Percentiles rank a stretch among this genome's conserved stretches.
Conservation (phyloP, 2,888 invertebrate species). For the Pachliopta kotzebuea region DNA sequence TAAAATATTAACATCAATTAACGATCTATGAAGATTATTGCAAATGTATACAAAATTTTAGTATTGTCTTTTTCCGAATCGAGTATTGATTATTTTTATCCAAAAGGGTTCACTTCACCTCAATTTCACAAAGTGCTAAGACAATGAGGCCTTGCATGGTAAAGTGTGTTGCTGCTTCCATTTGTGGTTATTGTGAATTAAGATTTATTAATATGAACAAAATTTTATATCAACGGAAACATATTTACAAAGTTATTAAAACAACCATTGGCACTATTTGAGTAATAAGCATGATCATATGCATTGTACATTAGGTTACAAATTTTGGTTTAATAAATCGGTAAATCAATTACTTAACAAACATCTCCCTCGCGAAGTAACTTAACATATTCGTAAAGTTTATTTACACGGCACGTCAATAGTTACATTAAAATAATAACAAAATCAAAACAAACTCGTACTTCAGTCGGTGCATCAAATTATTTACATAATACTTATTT, state of each 20-base stretch:
- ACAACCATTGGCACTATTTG: slow-evolving; percentile 68
- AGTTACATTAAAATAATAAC: slow-evolving; percentile 52
- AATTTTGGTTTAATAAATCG: slow-evolving; percentile 62
- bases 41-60: neutral
- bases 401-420: slow-evolving; percentile 76
- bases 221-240: slow-evolving; percentile 28
- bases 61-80: neutral
- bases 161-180: no score
- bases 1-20: slow-evolving; percentile 8
- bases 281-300: slow-evolving; percentile 44
- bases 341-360: slow-evolving; percentile 20
- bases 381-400: slow-evolving; percentile 50
- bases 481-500: slow-evolving; percentile 68
- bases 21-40: neutral
- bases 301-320: slow-evolving; percentile 73
- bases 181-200: neutral
- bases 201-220: neutral
- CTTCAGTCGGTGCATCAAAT: slow-evolving; percentile 59
- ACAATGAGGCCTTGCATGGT: no score
- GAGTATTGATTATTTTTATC: neutral
- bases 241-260: slow-evolving; percentile 46
- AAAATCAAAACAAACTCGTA: slow-evolving; percentile 51
- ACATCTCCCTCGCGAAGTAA: slow-evolving; percentile 24
- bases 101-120: neutral
- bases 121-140: neutral